Percentiles rank a stretch among this genome's conserved stretches.
These are phyloP conservation scores for Lagopus muta DNA, from an alignment of 2,113 vertebrate genomes.

Conservation along the genomic window DNA sequence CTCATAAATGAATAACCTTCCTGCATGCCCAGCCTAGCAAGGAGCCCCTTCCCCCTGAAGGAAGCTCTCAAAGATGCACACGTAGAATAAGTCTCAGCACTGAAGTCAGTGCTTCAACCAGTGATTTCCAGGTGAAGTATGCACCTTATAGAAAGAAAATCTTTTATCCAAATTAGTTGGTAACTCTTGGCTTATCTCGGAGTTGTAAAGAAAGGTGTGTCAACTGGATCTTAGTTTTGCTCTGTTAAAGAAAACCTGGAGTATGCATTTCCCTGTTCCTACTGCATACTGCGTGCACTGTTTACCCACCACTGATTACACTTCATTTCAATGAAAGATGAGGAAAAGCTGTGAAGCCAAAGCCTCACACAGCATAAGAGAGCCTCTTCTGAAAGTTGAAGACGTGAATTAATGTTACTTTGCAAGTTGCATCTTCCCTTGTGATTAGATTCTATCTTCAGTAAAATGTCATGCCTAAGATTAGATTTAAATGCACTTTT, in stretches of 20 bases:
- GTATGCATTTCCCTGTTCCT: neutral
- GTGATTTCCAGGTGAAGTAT: neutral
- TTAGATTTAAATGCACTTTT: constrained; percentile 21
- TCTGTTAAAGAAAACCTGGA: neutral
- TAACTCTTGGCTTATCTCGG: neutral
- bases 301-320: neutral
- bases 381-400: constrained; percentile 19
- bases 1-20: neutral
- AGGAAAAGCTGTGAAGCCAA: neutral
- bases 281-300: neutral
- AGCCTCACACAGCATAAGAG: neutral
- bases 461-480: neutral
- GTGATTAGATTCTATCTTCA: constrained; percentile 28
- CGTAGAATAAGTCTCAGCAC: accelerated
- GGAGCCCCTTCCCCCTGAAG: neutral
- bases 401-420: constrained; percentile 40
- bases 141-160: neutral
- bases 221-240: neutral
- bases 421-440: constrained; percentile 27
- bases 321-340: constrained; percentile 43
- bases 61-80: neutral
- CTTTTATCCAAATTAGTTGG: neutral
- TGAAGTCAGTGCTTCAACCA: accelerated
- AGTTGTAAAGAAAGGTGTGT: constrained; percentile 17
- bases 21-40: neutral